phyloP scores from a whole-genome alignment of 2,797 vertebrate genomes.

The Scyliorhinus canicula region DNA sequence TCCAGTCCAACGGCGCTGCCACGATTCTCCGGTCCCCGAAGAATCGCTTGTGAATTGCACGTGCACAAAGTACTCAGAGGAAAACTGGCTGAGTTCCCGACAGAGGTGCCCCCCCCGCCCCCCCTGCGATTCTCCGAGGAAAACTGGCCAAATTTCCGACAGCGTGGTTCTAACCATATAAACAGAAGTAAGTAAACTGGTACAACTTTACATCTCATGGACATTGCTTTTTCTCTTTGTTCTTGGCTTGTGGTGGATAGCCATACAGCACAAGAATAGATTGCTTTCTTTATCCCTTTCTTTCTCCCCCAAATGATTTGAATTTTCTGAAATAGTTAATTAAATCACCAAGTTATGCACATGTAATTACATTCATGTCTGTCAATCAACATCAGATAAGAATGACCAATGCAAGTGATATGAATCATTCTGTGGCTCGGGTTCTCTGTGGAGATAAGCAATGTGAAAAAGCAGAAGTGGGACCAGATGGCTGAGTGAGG shows the following conservation, averaged over 20 bases:
- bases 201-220: background rate
- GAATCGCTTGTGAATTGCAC: too few relatives aligned
- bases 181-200: background rate
- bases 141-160: too few relatives aligned
- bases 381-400: background rate
- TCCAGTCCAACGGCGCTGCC: too few relatives aligned
- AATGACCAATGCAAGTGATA: background rate
- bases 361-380: background rate
- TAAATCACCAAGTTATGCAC: background rate
- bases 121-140: too few relatives aligned
- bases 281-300: background rate
- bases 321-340: background rate
- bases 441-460: background rate
- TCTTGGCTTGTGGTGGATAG: background rate
- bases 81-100: too few relatives aligned
- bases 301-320: background rate
- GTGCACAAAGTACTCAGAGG: too few relatives aligned
- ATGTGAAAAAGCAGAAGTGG: background rate
- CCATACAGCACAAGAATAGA: background rate
- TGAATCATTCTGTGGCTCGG: background rate
- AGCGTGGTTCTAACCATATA: too few relatives aligned
- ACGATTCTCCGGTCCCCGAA: too few relatives aligned
- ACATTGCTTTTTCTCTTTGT: background rate
- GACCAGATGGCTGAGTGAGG: background rate
- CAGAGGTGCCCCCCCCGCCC: too few relatives aligned